Evolutionary conservation across 2,888 invertebrate genomes (phyloP).

Genomic region (Rhamnusium bicolor): DNA sequence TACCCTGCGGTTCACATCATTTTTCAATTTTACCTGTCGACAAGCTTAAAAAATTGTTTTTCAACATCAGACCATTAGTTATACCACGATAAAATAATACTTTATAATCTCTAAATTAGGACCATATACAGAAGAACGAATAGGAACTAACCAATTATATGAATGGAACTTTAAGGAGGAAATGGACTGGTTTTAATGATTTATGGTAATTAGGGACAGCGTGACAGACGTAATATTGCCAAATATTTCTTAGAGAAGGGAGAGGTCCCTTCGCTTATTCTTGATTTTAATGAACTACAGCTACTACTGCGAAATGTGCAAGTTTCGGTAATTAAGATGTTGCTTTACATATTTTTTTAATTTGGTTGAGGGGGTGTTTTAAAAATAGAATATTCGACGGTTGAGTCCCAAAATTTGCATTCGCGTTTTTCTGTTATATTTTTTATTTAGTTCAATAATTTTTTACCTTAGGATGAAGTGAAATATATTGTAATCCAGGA

Average conservation of each 20-base stretch:
- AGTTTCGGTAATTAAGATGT: background rate
- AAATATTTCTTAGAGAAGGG: constrained; percentile 16
- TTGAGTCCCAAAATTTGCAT: too few relatives aligned
- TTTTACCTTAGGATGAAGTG: too few relatives aligned
- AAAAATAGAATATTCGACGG: too few relatives aligned
- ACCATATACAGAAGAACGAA: background rate
- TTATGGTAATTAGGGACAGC: constrained; percentile 42
- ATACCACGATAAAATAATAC: background rate
- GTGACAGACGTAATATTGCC: constrained; percentile 17
- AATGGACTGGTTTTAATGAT: constrained; percentile 44
- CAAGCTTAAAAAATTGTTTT: constrained; percentile 38
- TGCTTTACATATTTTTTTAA: background rate
- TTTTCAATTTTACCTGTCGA: constrained; percentile 48
- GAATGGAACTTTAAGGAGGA: constrained; percentile 41
- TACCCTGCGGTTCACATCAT: constrained; percentile 40
- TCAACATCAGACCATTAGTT: constrained; percentile 6
- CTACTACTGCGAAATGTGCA: background rate
- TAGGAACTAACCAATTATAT: constrained; percentile 34
- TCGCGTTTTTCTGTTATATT: too few relatives aligned
- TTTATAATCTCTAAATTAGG: background rate
- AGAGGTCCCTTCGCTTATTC: background rate
- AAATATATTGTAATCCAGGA: too few relatives aligned
- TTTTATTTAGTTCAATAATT: too few relatives aligned
- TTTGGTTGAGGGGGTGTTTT: too few relatives aligned
- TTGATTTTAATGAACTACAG: constrained; percentile 6